Evolutionary conservation across 2,888 invertebrate species (phyloP).

Genomic region (Eucriotettix oculatus): DNA sequence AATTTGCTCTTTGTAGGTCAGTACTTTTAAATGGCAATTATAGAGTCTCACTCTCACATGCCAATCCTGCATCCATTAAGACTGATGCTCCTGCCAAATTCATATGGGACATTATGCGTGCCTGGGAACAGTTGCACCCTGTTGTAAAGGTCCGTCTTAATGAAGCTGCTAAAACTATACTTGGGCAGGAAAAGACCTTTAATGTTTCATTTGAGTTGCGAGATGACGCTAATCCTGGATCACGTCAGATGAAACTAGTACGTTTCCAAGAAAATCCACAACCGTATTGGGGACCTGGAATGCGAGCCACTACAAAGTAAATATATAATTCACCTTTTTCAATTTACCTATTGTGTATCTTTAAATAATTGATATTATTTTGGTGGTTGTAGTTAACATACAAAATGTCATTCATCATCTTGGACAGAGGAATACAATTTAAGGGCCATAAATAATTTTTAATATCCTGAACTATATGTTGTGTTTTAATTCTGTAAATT

Average conservation of each 20-base stretch:
- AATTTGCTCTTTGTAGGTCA: slow-evolving; percentile 56
- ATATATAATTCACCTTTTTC: slow-evolving; percentile 16
- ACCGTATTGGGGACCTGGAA: slow-evolving; percentile 84
- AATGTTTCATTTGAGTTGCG: slow-evolving; percentile 38
- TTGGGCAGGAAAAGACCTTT: slow-evolving; percentile 32
- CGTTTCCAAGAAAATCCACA: slow-evolving; percentile 79
- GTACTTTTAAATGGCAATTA: slow-evolving; percentile 81
- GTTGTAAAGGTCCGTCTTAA: slow-evolving; percentile 41
- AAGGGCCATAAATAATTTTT: too few species aligned
- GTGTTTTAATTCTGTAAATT: too few species aligned
- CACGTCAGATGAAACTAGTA: slow-evolving; percentile 50
- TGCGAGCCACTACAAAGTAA: slow-evolving; percentile 60
- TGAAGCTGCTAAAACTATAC: slow-evolving; percentile 25
- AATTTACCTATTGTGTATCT: not conserved
- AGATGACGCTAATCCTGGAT: slow-evolving; percentile 62
- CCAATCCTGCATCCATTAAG: slow-evolving; percentile 73
- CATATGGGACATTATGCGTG: slow-evolving; percentile 83
- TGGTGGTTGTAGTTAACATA: too few species aligned
- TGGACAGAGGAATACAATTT: too few species aligned
- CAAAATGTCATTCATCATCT: too few species aligned
- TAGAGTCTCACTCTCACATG: slow-evolving; percentile 83
- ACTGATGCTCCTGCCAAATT: slow-evolving; percentile 74
- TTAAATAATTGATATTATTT: not conserved
- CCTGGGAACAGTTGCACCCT: slow-evolving; percentile 58
- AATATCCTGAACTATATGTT: too few species aligned